Evolutionary conservation across 2,797 vertebrate species (phyloP).

Genomic region (Gouania willdenowi): DNA sequence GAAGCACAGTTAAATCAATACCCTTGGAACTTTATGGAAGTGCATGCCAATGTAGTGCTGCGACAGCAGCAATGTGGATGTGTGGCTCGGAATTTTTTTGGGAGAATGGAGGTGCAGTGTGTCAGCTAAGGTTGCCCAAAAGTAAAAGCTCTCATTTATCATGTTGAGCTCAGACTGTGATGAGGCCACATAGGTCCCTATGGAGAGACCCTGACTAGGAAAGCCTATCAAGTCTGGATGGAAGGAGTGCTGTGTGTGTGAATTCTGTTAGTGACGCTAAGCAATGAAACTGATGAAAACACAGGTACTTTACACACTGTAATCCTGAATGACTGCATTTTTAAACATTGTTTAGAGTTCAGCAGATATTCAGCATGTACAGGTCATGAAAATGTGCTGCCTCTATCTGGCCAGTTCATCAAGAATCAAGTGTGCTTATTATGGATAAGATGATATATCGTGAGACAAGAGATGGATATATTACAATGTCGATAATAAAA

Average conservation of each 20-base stretch:
- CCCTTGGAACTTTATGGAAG: slow-evolving; percentile 71
- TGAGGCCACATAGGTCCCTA: slow-evolving; percentile 40
- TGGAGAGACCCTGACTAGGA: slow-evolving; percentile 47
- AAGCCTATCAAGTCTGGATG: slow-evolving; percentile 36
- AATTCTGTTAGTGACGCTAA: slow-evolving; percentile 40
- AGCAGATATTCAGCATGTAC: too few species aligned
- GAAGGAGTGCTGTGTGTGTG: slow-evolving; percentile 21
- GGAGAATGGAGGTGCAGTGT: not conserved
- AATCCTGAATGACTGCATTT: too few species aligned
- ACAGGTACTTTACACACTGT: too few species aligned
- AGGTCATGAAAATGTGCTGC: slow-evolving; percentile 32
- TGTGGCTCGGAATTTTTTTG: slow-evolving; percentile 23
- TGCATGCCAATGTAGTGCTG: slow-evolving; percentile 51
- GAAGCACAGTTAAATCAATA: slow-evolving; percentile 69
- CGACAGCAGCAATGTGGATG: slow-evolving; percentile 39
- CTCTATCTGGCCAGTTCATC: slow-evolving; percentile 39
- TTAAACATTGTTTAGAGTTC: too few species aligned
- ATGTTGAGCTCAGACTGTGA: slow-evolving; percentile 43
- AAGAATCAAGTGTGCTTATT: slow-evolving; percentile 30
- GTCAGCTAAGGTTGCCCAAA: slow-evolving; percentile 32
- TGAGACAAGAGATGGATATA: too few species aligned
- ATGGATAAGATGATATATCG: too few species aligned
- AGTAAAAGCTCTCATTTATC: slow-evolving; percentile 62
- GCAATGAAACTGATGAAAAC: too few species aligned
- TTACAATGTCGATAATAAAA: too few species aligned